Evolutionary conservation across 2,888 invertebrate genomes (phyloP), one percentile per base, ranked within the genome.

Genomic region (Lottia scabra): DNA sequence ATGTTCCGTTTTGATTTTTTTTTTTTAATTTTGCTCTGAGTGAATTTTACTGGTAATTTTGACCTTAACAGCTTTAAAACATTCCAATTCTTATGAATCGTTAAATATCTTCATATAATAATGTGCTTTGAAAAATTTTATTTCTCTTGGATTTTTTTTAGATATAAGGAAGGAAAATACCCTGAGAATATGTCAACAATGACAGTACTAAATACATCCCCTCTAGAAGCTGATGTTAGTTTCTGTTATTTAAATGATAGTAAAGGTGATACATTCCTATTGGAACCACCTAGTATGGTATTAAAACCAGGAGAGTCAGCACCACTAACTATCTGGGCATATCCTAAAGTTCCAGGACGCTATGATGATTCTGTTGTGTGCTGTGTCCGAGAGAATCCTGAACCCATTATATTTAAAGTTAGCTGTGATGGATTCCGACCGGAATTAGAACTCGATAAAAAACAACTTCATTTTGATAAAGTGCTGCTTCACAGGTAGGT

Each of bases 381-480:
- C 75, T 90, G 90, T 80, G 83, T 90, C 13, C 79, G 87, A 64
- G 90, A 90, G 72, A 90, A 90, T 74, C 90, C 90, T 6, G 90
- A 90, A 72, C 89, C 90, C 6, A 82, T 89, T 43, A 83, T 88
- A 27, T 90, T 90, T 79, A 88, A 89, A 72, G 72, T 90, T 19
- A 74, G 80, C 62, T 88, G 88, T 81, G 84, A 87, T 75, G 90
- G 88, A 12, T 87, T 88, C 74, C 75, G 87, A 30, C 90, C 90
- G 4, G 88, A 89, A 70, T 83, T 90, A 44, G 87, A 88, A 68
- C 82, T 90, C 16, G 89, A 90, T 79, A 89, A 87, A 75, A 89
- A 87, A 78, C 79, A 81, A 26, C 83, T 90, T 16, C 87, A 88
- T 74, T 90, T 90, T 82, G 90, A 90, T 62, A 87, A 85, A 80